These are phyloP conservation scores for Acrocera orbiculus DNA, from an alignment of 2,888 invertebrate genomes.

Conservation along the genomic window DNA sequence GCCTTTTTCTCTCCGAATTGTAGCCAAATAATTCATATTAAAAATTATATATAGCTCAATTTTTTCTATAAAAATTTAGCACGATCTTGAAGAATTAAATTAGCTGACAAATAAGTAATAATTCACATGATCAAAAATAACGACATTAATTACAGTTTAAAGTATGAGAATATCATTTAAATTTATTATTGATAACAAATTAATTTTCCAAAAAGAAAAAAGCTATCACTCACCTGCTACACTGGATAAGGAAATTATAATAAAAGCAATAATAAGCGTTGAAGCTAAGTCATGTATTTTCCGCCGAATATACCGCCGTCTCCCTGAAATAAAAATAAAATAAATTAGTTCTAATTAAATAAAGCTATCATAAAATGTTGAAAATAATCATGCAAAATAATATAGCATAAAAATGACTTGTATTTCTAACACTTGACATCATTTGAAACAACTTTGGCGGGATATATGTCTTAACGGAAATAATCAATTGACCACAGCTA, in stretches of 20 bases:
- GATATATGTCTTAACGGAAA: constrained; percentile 4
- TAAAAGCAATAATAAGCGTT: constrained; percentile 11
- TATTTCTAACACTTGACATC: no score
- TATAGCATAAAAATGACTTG: constrained; percentile 5
- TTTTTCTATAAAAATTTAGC: no score
- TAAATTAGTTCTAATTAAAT: background rate
- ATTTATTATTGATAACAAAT: no score
- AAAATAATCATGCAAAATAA: constrained; percentile 3
- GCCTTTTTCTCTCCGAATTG: no score
- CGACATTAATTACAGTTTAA: no score
- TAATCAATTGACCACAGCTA: constrained; percentile 5
- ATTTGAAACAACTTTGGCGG: constrained; percentile 4
- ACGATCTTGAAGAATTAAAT: no score
- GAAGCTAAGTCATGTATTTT: constrained; percentile 9
- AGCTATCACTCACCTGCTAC: constrained; percentile 12
- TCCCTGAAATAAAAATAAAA: constrained; percentile 9
- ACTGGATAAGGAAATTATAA: constrained; percentile 12
- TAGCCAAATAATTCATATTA: no score
- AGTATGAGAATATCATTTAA: no score
- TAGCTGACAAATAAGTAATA: no score
- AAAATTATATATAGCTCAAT: no score
- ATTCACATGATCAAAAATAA: no score
- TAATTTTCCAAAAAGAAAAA: no score
- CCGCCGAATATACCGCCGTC: constrained; percentile 11
- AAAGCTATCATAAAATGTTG: background rate